A percentile compares a stretch with the other conserved stretches of the same genome.
phyloP scores from a whole-genome alignment of 1,140 invertebrate species.

The Lucilia cuprina region DNA sequence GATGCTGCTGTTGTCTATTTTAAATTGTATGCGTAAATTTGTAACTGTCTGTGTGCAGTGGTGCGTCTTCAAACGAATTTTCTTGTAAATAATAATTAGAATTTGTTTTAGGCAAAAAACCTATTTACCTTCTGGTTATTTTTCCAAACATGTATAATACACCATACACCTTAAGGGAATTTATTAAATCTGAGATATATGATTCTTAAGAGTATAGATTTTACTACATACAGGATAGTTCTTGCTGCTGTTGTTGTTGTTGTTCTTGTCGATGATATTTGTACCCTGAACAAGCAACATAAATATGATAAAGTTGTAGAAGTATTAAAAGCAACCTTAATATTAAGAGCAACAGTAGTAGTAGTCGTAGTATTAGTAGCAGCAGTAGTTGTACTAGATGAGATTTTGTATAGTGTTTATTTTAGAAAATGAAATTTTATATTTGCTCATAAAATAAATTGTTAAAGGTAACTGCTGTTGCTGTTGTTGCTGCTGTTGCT shows the following conservation, averaged over 20 bases:
- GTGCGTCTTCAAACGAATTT: not conserved
- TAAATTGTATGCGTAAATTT: too few relatives aligned
- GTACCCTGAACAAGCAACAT: not conserved
- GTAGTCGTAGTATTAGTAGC: not conserved
- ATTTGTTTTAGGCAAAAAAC: not conserved
- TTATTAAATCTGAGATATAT: not conserved
- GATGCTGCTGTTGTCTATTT: too few relatives aligned
- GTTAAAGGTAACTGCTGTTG: not conserved
- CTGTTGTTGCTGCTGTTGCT: not conserved
- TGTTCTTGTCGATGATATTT: not conserved
- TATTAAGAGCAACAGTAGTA: not conserved
- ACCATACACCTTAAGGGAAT: not conserved
- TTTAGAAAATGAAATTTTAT: slow-evolving; percentile 4
- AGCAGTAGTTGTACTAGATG: not conserved
- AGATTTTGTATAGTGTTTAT: not conserved
- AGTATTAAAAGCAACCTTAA: not conserved
- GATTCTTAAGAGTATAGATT: not conserved
- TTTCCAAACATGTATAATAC: not conserved
- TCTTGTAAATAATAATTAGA: slow-evolving; percentile 4
- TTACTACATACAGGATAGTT: not conserved
- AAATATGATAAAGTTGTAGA: not conserved
- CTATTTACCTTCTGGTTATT: not conserved
- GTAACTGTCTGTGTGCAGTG: too few relatives aligned
- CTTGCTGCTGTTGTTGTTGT: not conserved
- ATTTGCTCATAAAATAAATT: slow-evolving; percentile 4